Evolutionary conservation across 1,140 invertebrate species (phyloP), one percentile per base, ranked within the genome.

Genomic region (Brachystomella parvula): DNA sequence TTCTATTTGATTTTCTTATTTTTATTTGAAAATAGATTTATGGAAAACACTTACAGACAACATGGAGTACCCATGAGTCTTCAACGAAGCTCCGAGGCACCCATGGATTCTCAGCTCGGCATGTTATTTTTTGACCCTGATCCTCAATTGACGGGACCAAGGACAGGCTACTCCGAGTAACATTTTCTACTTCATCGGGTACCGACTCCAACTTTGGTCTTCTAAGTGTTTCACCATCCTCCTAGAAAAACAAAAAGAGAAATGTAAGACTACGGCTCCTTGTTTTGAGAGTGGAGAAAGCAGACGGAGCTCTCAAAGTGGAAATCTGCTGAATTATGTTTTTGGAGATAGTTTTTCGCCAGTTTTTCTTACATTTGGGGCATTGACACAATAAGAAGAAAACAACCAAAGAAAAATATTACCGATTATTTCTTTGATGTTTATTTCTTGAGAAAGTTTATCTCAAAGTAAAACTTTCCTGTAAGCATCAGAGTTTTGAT

Each of bases 61-160:
- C 82, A 72, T 83, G 80, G 32, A 85, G 77, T 68, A 80, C 80
- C 81, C 81, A 82, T 30, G 81, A 82, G 74, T 92, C 89, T 79
- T 92, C 89, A 33, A 92, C 83, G 58, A 85, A 83, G 71, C 87
- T 90, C 77, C 87, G 85, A 28, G 84, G 83, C 76, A 94, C 89
- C 76, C 82, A 83, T 72, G 89, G 87, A 82, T 94, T 94, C 81
- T 92, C 89, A 49, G 89, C 89, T 60, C 67, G 67, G 66, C 72
- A 73, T 67, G 67, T 69, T 47, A 73, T 73, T 71, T 71, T 71
- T 71, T 73, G 59, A n/a, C 69, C 69, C 65, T 73, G 64, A 71
- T 73, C 69, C 49, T 73, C 72, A 62, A 71, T 67, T 33, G 72
- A 71, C 59, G 72, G 72, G 21, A 73, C 67, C 29, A 73, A 63